These are phyloP conservation scores for Araneus ventricosus DNA, from an alignment of 1,140 invertebrate genomes.

Conservation along the genomic window DNA sequence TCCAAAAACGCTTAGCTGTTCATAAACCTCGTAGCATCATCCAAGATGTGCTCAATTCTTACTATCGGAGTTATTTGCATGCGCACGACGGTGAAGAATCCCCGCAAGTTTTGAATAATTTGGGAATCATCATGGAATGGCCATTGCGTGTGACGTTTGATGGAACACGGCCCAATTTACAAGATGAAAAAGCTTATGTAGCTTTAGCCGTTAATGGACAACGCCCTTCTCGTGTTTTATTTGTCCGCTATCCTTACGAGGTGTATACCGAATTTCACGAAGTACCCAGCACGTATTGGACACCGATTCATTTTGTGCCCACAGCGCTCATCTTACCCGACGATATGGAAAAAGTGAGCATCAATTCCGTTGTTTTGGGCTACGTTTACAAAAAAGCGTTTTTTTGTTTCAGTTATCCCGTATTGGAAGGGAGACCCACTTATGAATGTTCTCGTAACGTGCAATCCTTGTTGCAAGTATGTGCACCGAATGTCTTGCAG, in stretches of 20 bases:
- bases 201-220: background rate
- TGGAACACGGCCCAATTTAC: background rate
- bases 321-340: background rate
- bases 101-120: background rate
- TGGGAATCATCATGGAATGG: background rate
- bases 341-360: background rate
- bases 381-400: slow-evolving; percentile 1
- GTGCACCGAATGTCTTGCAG: background rate
- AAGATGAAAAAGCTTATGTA: background rate
- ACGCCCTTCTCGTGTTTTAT: background rate
- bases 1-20: background rate
- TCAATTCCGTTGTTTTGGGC: background rate
- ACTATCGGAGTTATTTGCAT: background rate
- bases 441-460: background rate
- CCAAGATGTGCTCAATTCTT: background rate
- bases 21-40: background rate
- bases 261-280: background rate
- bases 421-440: background rate
- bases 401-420: slow-evolving; percentile 27
- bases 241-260: slow-evolving; percentile 6
- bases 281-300: background rate
- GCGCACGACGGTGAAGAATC: background rate
- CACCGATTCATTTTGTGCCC: background rate
- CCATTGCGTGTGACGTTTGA: background rate
- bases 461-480: background rate